Evolutionary conservation across 2,797 vertebrate genomes (phyloP).

Genomic region (Brachyalestes nurse): DNA sequence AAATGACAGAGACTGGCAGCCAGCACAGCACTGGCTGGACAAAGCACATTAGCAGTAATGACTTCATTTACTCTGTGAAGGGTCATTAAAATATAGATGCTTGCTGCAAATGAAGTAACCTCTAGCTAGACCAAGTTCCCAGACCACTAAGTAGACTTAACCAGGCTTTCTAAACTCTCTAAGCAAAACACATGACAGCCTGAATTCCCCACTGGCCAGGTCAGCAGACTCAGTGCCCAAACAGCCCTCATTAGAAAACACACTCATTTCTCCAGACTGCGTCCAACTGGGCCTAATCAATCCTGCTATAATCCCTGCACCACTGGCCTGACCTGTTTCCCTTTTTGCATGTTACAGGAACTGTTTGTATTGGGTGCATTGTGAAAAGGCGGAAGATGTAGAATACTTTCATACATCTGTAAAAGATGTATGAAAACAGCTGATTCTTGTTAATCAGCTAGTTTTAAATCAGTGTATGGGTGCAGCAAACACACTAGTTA

Average conservation of each 20-base stretch:
- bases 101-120: constrained; percentile 16
- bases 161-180: not conserved
- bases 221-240: constrained; percentile 23
- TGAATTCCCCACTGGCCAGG: constrained; percentile 23
- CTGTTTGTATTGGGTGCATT: too few species aligned
- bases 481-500: too few species aligned
- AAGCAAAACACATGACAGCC: not conserved
- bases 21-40: not conserved
- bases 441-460: too few species aligned
- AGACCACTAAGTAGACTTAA: not conserved
- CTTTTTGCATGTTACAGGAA: constrained; percentile 25
- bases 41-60: constrained; percentile 16
- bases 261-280: constrained; percentile 13
- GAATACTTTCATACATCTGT: too few species aligned
- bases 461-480: too few species aligned
- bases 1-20: not conserved
- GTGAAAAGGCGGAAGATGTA: too few species aligned
- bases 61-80: constrained; percentile 1
- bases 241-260: constrained; percentile 31
- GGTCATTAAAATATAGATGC: not conserved
- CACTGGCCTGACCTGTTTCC: not conserved
- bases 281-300: constrained; percentile 38
- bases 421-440: too few species aligned
- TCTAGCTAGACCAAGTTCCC: constrained; percentile 6
- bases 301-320: constrained; percentile 14